Conservation (phyloP, 2,113 vertebrate genomes). For the Peromyscus leucopus region DNA sequence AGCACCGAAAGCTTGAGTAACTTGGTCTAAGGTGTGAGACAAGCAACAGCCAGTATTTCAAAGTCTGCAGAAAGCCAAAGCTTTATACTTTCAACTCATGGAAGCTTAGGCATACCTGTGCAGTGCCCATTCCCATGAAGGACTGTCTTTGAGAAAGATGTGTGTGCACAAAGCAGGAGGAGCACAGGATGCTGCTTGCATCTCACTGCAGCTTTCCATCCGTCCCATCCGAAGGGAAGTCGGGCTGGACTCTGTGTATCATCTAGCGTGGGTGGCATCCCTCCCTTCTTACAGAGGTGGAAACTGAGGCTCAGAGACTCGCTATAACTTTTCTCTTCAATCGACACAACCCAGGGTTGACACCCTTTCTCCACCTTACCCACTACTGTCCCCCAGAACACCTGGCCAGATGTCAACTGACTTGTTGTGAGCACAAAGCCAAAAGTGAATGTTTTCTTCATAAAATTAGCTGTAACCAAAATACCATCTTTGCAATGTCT, state of each 20-base stretch:
- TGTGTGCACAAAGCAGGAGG: neutral
- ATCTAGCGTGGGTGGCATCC: neutral
- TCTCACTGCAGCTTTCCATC: neutral
- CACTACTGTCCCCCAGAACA: constrained; percentile 57
- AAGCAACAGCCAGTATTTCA: constrained; percentile 33
- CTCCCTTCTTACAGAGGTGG: neutral
- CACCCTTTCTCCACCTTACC: constrained; percentile 1
- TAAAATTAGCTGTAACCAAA: constrained; percentile 71
- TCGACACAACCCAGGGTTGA: constrained; percentile 8
- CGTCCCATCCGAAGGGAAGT: neutral
- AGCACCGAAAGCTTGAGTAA: constrained; percentile 9
- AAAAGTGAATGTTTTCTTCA: constrained; percentile 81
- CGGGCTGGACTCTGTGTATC: neutral
- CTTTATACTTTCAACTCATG: neutral
- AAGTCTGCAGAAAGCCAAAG: constrained; percentile 13
- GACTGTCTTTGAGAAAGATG: neutral
- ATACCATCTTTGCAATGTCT: constrained; percentile 60
- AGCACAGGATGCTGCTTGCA: neutral
- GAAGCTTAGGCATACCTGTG: constrained; percentile 15
- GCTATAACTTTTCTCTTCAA: constrained; percentile 30
- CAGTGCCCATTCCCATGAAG: neutral
- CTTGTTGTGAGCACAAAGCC: constrained; percentile 69
- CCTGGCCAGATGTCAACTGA: constrained; percentile 71
- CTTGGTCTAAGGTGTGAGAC: neutral
- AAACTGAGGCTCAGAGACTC: constrained; percentile 10